These are phyloP conservation scores for Phocides pigmalion DNA, from an alignment of 1,140 invertebrate species.

Conservation along the genomic window DNA sequence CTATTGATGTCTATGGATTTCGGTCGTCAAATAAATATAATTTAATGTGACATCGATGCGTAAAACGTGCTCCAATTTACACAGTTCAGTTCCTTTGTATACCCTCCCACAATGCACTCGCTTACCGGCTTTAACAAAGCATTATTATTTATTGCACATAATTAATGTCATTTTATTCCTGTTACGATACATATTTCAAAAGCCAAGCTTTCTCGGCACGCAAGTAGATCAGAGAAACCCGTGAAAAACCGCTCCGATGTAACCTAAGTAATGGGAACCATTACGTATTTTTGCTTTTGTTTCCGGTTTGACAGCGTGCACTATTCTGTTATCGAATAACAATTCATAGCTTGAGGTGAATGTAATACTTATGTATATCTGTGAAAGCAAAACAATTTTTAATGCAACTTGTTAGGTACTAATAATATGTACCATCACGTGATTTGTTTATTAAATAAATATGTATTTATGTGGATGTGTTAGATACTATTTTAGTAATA, in stretches of 20 bases:
- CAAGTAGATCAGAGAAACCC: constrained; percentile 31
- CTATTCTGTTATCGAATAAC: too few relatives aligned
- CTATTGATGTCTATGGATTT: not conserved
- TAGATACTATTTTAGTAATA: too few relatives aligned
- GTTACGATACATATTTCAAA: constrained; percentile 24
- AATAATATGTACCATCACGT: too few relatives aligned
- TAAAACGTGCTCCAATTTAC: constrained; percentile 53
- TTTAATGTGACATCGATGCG: constrained; percentile 40
- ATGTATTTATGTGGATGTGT: too few relatives aligned
- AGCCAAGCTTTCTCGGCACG: constrained; percentile 25
- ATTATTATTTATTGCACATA: not conserved
- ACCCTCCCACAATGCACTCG: constrained; percentile 33
- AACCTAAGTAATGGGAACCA: constrained; percentile 8
- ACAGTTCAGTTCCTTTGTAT: constrained; percentile 44
- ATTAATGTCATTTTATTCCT: constrained; percentile 11
- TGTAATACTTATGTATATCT: too few relatives aligned
- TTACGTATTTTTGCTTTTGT: constrained; percentile 20
- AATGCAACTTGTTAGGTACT: too few relatives aligned
- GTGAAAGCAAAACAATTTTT: too few relatives aligned
- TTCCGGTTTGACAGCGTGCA: constrained; percentile 1
- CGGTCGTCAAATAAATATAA: constrained; percentile 4
- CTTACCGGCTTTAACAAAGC: not conserved
- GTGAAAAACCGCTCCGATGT: constrained; percentile 14
- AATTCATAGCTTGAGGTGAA: too few relatives aligned
- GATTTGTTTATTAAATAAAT: too few relatives aligned